Evolutionary conservation across 2,113 vertebrate genomes (phyloP).

Genomic region (Amphiprion ocellaris): DNA sequence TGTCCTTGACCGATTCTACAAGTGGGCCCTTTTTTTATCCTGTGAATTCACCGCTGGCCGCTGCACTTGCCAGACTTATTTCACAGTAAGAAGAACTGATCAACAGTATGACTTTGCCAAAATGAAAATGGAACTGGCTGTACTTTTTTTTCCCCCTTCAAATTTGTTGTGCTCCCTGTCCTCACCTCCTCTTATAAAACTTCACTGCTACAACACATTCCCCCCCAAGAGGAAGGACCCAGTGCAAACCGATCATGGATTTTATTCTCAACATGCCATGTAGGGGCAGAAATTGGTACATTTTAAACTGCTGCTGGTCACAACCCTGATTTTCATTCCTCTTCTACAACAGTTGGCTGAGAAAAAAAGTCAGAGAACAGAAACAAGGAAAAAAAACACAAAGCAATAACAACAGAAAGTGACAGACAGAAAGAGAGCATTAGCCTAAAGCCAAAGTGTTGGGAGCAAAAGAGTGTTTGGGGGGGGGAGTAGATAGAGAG

Average conservation of each 20-base stretch:
- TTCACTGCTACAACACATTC: slow-evolving; percentile 19
- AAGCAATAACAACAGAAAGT: slow-evolving; percentile 48
- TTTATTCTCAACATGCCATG: slow-evolving; percentile 41
- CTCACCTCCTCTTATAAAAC: slow-evolving; percentile 19
- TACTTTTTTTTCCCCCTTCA: slow-evolving; percentile 14
- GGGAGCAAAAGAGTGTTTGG: slow-evolving; percentile 41
- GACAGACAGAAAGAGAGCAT: slow-evolving; percentile 58
- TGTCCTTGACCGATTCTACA: slow-evolving; percentile 41
- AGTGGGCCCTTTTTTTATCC: slow-evolving; percentile 14
- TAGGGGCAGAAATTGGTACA: slow-evolving; percentile 37
- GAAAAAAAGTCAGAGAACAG: slow-evolving; percentile 24
- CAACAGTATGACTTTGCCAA: slow-evolving; percentile 18
- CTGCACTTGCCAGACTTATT: slow-evolving; percentile 29
- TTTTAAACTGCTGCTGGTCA: slow-evolving; percentile 51
- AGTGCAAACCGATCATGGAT: slow-evolving; percentile 51
- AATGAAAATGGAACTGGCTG: slow-evolving; percentile 28
- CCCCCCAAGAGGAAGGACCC: slow-evolving; percentile 28
- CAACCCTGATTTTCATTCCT: slow-evolving; percentile 30
- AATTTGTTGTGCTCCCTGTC: slow-evolving; percentile 29
- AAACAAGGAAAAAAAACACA: slow-evolving; percentile 12
- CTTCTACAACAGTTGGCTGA: slow-evolving; percentile 10
- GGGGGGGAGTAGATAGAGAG: slow-evolving; percentile 19
- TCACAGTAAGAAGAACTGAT: slow-evolving; percentile 33
- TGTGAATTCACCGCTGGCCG: not conserved
- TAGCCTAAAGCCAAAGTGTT: slow-evolving; percentile 63